Conservation (phyloP, 2,888 invertebrate species). For the Melinaea marsaeus region DNA sequence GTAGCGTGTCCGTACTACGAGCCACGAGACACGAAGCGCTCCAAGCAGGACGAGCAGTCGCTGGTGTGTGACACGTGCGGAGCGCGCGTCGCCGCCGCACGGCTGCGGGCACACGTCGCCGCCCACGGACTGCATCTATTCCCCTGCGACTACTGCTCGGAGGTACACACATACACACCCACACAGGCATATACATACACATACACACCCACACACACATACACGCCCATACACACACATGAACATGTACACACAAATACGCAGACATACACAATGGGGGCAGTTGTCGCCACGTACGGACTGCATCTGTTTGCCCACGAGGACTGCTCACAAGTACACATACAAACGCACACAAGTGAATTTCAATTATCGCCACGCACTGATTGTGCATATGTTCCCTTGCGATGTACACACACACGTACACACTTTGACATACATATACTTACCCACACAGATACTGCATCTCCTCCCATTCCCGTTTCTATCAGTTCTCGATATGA, state of each 20-base stretch:
- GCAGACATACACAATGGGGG: background rate
- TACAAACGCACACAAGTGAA: too few relatives aligned
- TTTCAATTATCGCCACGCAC: slow-evolving; percentile 42
- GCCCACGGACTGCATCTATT: slow-evolving; percentile 51
- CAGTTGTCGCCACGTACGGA: too few relatives aligned
- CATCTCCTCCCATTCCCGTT: background rate
- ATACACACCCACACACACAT: background rate
- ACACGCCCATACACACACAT: background rate
- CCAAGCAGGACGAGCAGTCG: slow-evolving; percentile 40
- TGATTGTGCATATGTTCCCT: slow-evolving; percentile 47
- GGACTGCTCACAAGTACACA: too few relatives aligned
- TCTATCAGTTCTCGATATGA: background rate
- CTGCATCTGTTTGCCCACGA: too few relatives aligned
- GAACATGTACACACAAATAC: too few relatives aligned
- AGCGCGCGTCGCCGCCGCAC: slow-evolving; percentile 45
- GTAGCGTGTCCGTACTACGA: slow-evolving; percentile 69
- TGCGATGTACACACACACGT: slow-evolving; percentile 59
- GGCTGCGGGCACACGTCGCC: slow-evolving; percentile 53
- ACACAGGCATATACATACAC: background rate
- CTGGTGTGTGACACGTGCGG: slow-evolving; percentile 67
- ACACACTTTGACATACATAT: slow-evolving; percentile 23
- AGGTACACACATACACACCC: slow-evolving; percentile 39
- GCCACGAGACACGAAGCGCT: slow-evolving; percentile 59
- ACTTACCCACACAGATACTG: background rate
- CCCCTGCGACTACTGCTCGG: slow-evolving; percentile 61